phyloP scores from a whole-genome alignment of 2,113 vertebrate species.

The Puffinus mauretanicus region DNA sequence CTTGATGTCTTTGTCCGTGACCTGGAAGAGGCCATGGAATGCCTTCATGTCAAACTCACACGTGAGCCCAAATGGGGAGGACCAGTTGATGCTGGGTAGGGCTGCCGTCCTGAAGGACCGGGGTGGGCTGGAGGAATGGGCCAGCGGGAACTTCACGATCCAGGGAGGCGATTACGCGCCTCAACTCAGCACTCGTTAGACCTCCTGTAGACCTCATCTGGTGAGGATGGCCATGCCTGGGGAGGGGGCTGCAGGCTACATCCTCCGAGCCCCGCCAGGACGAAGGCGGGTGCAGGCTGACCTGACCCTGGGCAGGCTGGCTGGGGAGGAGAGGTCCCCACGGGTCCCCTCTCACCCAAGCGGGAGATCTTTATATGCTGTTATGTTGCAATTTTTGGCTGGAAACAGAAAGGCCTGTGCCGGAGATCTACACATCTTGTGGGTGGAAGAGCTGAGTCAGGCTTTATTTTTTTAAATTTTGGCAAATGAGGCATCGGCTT shows the following conservation, averaged over 20 bases:
- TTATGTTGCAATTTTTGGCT: background rate
- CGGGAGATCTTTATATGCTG: background rate
- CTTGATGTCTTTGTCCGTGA: background rate
- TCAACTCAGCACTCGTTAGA: rapidly evolving
- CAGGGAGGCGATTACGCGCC: background rate
- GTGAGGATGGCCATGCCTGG: rapidly evolving
- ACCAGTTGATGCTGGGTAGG: background rate
- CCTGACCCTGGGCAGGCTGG: background rate
- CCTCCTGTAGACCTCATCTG: rapidly evolving
- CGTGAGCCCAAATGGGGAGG: background rate
- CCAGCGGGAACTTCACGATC: background rate
- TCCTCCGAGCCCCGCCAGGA: background rate
- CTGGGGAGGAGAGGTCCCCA: background rate
- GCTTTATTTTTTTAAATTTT: background rate
- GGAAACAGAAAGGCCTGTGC: background rate
- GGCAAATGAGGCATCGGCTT: background rate
- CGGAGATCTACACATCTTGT: background rate
- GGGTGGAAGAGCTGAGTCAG: background rate
- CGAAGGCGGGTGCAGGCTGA: background rate
- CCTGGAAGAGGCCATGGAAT: background rate
- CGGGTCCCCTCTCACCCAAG: background rate
- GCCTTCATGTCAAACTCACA: background rate
- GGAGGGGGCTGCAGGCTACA: background rate
- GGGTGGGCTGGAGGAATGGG: background rate
- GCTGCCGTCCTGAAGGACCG: background rate